Conservation (phyloP, 2,797 vertebrate species). For the Acrocephalus scirpaceus region DNA sequence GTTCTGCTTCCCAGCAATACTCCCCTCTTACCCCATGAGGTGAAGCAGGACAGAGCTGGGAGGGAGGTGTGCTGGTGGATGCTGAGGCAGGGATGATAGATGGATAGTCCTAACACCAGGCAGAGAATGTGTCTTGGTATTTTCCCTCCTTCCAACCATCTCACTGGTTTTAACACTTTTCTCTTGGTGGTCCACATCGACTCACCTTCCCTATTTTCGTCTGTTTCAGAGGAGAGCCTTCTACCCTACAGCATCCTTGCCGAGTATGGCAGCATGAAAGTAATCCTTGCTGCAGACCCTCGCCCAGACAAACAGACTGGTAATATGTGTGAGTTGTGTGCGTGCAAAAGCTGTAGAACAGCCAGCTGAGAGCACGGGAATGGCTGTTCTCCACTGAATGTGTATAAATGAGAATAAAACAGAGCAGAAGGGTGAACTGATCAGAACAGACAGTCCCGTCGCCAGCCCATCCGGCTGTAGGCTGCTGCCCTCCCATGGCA, state of each 20-base stretch:
- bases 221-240: not conserved
- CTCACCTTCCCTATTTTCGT: not conserved
- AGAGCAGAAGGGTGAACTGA: not conserved
- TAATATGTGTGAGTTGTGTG: not conserved
- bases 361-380: not conserved
- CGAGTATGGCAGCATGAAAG: not conserved
- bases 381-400: not conserved
- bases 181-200: rapidly evolving
- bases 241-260: not conserved
- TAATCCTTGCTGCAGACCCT: not conserved
- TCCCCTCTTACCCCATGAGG: not conserved
- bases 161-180: not conserved
- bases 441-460: too few relatives aligned
- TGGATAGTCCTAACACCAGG: not conserved
- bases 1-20: not conserved
- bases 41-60: not conserved
- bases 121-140: not conserved
- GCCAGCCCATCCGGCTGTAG: not conserved
- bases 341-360: not conserved
- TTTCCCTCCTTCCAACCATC: not conserved
- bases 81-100: not conserved
- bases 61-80: not conserved
- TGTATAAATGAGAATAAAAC: not conserved
- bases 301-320: not conserved
- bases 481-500: conserved; percentile 20